Conservation (phyloP, 2,113 vertebrate genomes). For the Charadrius vociferus region DNA sequence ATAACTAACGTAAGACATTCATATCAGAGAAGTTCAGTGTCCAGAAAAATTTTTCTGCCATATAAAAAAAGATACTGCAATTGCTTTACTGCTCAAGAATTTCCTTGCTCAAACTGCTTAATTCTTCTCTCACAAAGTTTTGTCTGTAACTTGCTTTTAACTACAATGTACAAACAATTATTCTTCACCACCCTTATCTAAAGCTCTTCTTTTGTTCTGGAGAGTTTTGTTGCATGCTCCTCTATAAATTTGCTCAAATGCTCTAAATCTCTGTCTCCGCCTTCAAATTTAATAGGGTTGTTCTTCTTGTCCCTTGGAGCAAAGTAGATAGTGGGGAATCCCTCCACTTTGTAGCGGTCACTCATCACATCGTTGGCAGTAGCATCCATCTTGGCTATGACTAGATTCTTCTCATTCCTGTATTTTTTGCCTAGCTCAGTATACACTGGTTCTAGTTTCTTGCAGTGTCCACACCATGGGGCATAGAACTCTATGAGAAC, state of each 20-base stretch:
- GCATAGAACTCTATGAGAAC: conserved; percentile 97
- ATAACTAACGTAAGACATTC: conserved; percentile 57
- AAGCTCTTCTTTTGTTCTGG: conserved; percentile 87
- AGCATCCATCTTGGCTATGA: conserved; percentile 98
- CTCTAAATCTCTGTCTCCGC: conserved; percentile 87
- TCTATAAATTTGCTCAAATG: conserved; percentile 91
- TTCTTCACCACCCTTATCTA: conserved; percentile 62
- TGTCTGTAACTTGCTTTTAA: conserved; percentile 36
- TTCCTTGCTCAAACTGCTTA: conserved; percentile 7
- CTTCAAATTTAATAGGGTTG: conserved; percentile 89
- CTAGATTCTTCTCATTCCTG: conserved; percentile 86
- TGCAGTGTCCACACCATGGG: conserved; percentile 97
- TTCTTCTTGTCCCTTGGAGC: conserved; percentile 87
- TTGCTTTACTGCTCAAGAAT: neutral
- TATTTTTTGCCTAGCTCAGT: conserved; percentile 91
- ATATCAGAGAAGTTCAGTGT: conserved; percentile 64
- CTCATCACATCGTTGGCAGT: conserved; percentile 88
- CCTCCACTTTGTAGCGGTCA: conserved; percentile 88
- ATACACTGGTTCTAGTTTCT: conserved; percentile 91
- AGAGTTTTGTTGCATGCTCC: conserved; percentile 84
- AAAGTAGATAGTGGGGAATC: conserved; percentile 96
- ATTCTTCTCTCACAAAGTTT: neutral
- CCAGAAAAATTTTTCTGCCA: conserved; percentile 55
- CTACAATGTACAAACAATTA: neutral
- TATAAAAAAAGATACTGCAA: conserved; percentile 41